Base-by-base conservation (phyloP, 2,888 invertebrate genomes). In the Diarsia dahlii region DNA sequence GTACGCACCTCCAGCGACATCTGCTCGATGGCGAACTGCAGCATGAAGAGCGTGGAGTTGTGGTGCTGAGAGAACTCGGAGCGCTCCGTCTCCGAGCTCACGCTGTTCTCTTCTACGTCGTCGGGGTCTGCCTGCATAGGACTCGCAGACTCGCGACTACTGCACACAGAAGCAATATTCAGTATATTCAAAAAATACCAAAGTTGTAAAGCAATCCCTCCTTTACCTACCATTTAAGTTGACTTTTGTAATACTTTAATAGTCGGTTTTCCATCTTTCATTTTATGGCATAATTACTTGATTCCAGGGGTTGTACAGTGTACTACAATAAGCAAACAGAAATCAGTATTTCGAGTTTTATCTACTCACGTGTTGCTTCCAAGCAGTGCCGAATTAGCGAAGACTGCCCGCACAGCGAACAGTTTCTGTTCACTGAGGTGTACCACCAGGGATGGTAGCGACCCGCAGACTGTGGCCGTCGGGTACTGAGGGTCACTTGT, bases 351-450 rank as follows among this genome's bases (percentile, higher is more conserved):
- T 56, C 13, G 56, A 56, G 13, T 4, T 23, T 12, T 5, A 28
- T 58, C 9, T 28, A 60, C 60, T 18, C 60, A 81, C 78, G 58
- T 76, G 64, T 58, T 76, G 46, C 1, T 34, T 8, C 45, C 58
- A 0, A 52, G 0, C 8, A 76, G 76, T 58, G 78, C 52, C 0
- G 63, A 60, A 76, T 71, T 74, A 68, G 85, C 73, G 87, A 84
- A 91, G 88, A 90, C 94, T 81, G 93, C 92, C 76, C 95, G 93
- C 81, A 95, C 93, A 70, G 95, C 94, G 83, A 91, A 88, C 89
- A 99, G 98, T 97, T 99, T 99, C 89, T 98, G 98, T 93, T 99
- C 99, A 95, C 98, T 99, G 65, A 99, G 97, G 94, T 99, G 99
- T 70, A 98, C 98, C 54, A 98, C 98, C 28, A 99, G 97, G 92